Percentiles rank a stretch among this genome's conserved stretches.
Conservation (phyloP, 2,113 vertebrate genomes). For the Lutjanus erythropterus region DNA sequence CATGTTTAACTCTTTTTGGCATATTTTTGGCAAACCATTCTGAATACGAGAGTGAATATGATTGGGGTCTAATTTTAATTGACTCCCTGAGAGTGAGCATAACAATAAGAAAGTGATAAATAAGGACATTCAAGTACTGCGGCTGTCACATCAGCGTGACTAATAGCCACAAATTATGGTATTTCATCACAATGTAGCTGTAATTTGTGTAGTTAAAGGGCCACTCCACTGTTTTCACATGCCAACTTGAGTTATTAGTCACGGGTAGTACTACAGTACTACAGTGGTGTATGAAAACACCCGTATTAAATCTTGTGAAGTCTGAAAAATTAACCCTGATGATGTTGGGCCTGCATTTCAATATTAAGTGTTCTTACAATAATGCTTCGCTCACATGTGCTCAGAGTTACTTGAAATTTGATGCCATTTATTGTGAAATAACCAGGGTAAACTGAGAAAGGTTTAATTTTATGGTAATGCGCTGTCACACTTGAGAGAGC, state of each 20-base stretch:
- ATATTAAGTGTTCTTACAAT: background rate
- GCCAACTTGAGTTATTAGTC: conserved; percentile 15
- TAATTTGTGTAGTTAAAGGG: conserved; percentile 23
- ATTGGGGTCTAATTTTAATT: conserved; percentile 29
- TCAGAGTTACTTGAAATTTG: background rate
- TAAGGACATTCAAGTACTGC: conserved; percentile 4
- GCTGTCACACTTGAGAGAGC: background rate
- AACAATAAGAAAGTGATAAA: conserved; percentile 15
- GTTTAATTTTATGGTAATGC: background rate
- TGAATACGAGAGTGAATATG: background rate
- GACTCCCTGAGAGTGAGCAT: background rate
- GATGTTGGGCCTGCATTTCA: background rate
- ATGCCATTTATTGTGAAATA: background rate
- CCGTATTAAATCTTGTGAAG: background rate
- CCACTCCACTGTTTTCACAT: background rate
- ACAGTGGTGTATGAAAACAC: conserved; percentile 10
- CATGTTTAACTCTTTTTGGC: background rate
- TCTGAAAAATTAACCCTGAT: background rate
- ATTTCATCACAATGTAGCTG: conserved; percentile 7
- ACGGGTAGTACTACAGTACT: background rate
- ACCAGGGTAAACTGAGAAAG: background rate
- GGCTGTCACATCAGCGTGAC: conserved; percentile 15
- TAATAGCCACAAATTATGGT: conserved; percentile 11
- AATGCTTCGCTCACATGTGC: background rate
- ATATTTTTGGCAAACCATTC: background rate